These are phyloP conservation scores for Rhabdomys dilectus DNA, from an alignment of 2,113 vertebrate species.

Conservation along the genomic window DNA sequence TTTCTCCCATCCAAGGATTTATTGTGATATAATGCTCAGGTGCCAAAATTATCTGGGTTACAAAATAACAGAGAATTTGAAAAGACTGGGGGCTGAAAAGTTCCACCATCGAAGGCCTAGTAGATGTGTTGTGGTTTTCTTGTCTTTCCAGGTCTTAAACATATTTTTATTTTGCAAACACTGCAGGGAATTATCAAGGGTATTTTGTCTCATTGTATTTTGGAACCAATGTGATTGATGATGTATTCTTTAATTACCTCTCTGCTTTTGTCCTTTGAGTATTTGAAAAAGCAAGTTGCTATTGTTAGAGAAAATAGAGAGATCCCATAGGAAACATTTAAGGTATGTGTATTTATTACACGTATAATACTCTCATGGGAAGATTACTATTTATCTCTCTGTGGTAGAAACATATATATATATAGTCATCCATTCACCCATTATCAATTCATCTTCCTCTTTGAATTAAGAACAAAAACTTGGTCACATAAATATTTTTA, in stretches of 20 bases:
- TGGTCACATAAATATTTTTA: background rate
- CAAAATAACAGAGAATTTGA: slow-evolving; percentile 9
- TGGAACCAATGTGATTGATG: background rate
- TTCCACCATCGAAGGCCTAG: background rate
- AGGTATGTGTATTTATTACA: background rate
- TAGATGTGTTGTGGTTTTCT: background rate
- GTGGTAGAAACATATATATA: background rate
- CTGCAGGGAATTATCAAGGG: background rate
- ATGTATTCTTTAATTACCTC: slow-evolving; percentile 25
- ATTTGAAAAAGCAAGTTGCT: slow-evolving; percentile 10
- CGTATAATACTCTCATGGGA: background rate
- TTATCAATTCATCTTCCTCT: background rate
- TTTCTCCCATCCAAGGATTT: background rate
- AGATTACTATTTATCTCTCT: background rate
- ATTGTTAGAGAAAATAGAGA: slow-evolving; percentile 28
- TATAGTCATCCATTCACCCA: background rate
- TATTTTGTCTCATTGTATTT: slow-evolving; percentile 18
- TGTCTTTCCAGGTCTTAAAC: slow-evolving; percentile 12
- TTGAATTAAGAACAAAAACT: slow-evolving; percentile 17
- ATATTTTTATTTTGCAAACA: slow-evolving; percentile 11
- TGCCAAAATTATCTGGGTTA: background rate
- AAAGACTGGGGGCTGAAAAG: background rate
- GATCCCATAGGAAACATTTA: background rate
- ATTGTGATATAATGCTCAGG: background rate
- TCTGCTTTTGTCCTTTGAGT: background rate